Conservation (phyloP, 2,888 invertebrate species). For the Ischnura elegans region DNA sequence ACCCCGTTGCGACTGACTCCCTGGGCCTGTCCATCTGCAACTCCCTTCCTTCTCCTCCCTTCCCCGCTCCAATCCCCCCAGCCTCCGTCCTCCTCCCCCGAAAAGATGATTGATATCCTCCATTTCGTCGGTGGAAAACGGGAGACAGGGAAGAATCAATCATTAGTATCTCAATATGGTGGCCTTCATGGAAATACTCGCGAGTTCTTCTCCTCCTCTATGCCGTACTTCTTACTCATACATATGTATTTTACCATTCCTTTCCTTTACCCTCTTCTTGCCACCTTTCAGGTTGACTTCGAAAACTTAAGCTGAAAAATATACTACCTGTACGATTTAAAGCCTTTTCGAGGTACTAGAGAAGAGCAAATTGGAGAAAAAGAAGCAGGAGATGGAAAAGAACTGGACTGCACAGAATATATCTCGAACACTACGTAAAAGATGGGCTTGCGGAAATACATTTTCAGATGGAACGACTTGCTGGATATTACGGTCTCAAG, state of each 20-base stretch:
- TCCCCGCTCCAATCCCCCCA: not conserved
- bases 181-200: slow-evolving; percentile 19
- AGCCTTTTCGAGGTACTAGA: no score
- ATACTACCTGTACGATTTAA: no score
- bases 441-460: no score
- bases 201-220: not conserved
- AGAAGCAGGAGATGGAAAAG: no score
- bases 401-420: no score
- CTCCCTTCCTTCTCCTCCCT: no score
- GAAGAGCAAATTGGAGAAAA: no score
- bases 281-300: not conserved
- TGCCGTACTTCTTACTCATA: not conserved
- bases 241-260: not conserved
- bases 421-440: no score
- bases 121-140: slow-evolving; percentile 30
- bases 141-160: slow-evolving; percentile 62
- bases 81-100: not conserved
- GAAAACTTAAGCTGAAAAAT: no score
- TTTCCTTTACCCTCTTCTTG: not conserved
- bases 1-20: not conserved
- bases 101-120: slow-evolving; percentile 66
- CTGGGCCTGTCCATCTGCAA: not conserved
- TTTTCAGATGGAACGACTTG: no score
- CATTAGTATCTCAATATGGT: slow-evolving; percentile 28
- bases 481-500: no score